Conservation (phyloP, 37 sponge, comb jelly and placozoan genomes). For the Ianthella basta region DNA sequence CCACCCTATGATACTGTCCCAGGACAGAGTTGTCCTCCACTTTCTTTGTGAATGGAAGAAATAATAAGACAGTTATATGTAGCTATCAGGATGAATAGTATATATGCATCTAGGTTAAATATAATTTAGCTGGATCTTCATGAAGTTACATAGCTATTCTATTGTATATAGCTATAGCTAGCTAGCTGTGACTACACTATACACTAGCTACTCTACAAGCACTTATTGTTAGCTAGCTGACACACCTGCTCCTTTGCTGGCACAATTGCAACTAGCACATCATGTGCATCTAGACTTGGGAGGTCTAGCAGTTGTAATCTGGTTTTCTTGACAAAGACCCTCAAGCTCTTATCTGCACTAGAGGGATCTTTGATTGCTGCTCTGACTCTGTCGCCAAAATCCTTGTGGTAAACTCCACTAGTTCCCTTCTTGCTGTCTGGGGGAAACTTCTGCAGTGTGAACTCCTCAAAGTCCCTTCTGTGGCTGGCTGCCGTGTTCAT, state of each 20-base stretch:
- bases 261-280: conserved; percentile 27
- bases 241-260: conserved; percentile 39
- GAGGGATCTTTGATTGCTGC: conserved; percentile 13
- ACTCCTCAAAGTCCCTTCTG: no score
- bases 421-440: neutral
- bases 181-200: neutral
- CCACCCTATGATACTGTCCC: conserved; percentile 30
- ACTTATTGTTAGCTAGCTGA: neutral
- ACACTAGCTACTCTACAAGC: neutral
- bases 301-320: no score
- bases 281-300: conserved; percentile 18
- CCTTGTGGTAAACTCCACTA: conserved; percentile 18
- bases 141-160: neutral
- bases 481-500: no score
- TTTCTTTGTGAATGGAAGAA: neutral
- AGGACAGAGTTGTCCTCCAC: conserved; percentile 28
- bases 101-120: neutral
- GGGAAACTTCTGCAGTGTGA: no score
- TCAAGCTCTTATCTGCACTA: neutral
- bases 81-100: neutral
- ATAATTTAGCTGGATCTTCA: neutral
- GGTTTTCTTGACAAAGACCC: neutral
- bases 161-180: neutral
- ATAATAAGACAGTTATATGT: neutral
- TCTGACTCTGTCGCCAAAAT: neutral